Base-by-base conservation (phyloP, 1,140 invertebrate genomes). In the Conus betulinus region DNA sequence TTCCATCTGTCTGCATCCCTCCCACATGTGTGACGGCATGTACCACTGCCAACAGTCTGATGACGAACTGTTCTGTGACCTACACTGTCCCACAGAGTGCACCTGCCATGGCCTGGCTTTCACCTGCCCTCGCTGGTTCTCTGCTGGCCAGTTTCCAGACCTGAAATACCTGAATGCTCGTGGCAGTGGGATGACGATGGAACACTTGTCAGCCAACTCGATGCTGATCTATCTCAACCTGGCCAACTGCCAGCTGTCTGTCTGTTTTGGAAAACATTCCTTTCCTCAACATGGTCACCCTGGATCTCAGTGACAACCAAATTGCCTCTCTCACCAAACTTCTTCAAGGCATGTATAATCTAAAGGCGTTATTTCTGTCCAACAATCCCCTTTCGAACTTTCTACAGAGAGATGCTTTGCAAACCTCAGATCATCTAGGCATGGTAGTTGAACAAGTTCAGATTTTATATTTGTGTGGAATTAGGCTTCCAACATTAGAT, bases 41-140 rank as follows among this genome's bases (percentile, higher is more conserved):
- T 53, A 71, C 76, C 55, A 89, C 57, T 87, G 78, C 79, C 87
- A 71, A 67, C 82, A 88, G 27, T 17, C 20, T 81, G 85, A 87
- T 39, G 74, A 89, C 39, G 85, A 87, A 53, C 25, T 83, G 23
- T 27, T 89, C 20, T 89, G 79, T 74, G 55, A 87, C 39, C 39
- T 87, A n/a, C 71, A 53, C 95, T 96, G 87, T 95, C 94, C 86
- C 95, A 91, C 53, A 93, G 76, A n/a, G 39, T 89, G 84, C 63
- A 25, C 74, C 11, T 89, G 74, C 60, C 20, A 67, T 53, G 74
- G 39, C 23, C 27, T n/a, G 57, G 27, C 67, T n/a, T 67, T 85
- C 27, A 67, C 25, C n/a, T 86, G 85, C 53, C 27, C 53, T 82
- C 17, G 5, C 7, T 23, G 17, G 51, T 82, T 82, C 53, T 8